Conservation (phyloP, 2,888 invertebrate species). For the Harmothoe impar region DNA sequence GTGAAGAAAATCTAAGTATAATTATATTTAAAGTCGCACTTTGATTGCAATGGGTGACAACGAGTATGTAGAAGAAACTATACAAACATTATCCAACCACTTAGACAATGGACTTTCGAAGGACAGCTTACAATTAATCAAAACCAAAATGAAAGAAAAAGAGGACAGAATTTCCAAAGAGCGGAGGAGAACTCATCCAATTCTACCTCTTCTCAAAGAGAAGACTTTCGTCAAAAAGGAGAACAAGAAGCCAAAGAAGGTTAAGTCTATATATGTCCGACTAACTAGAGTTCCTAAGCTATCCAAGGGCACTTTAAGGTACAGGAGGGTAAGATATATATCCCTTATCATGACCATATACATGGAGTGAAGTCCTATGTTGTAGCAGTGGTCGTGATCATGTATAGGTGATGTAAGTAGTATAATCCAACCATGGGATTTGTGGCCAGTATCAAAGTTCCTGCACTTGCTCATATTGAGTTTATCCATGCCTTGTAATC, state of each 20-base stretch:
- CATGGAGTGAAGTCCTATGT: no score
- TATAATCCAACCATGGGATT: no score
- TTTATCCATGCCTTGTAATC: no score
- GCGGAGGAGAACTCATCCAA: neutral
- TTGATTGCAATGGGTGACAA: neutral
- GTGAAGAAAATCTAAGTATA: no score
- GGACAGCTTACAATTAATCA: neutral
- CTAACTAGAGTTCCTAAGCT: conserved; percentile 14
- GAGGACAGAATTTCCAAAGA: neutral
- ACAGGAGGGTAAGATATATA: neutral
- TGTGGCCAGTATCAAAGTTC: no score
- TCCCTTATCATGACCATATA: no score
- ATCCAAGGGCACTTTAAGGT: neutral
- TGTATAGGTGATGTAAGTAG: no score
- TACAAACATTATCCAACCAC: neutral
- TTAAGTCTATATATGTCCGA: neutral
- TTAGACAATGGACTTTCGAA: neutral
- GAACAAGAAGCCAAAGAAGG: conserved; percentile 1
- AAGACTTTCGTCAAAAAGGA: conserved; percentile 29
- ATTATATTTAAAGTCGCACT: no score
- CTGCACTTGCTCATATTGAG: no score
- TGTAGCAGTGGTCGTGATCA: no score
- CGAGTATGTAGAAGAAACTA: neutral
- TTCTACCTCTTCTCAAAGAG: neutral
- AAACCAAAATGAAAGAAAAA: conserved; percentile 10